phyloP scores from a whole-genome alignment of 1,140 invertebrate species.

The Drosophila murphyi region DNA sequence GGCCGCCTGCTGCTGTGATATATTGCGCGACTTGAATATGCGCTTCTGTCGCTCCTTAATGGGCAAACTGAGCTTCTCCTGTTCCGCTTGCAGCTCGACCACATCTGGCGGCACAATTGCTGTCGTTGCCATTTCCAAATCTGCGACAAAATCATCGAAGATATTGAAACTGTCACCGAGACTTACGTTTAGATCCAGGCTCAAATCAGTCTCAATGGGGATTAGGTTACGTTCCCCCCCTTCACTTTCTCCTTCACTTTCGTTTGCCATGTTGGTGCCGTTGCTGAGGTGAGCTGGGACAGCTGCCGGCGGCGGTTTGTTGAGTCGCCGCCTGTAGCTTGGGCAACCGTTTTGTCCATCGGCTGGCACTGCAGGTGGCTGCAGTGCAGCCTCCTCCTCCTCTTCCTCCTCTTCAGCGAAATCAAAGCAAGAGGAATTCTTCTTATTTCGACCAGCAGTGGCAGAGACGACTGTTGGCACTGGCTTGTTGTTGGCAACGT shows the following conservation, averaged over 20 bases:
- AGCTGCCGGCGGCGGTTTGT: background rate
- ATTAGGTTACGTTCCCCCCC: background rate
- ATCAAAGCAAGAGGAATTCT: conserved; percentile 61
- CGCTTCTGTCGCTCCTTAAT: conserved; percentile 79
- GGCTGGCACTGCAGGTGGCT: background rate
- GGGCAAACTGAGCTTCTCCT: conserved; percentile 50
- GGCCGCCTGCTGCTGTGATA: conserved; percentile 31
- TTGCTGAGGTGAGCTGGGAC: background rate
- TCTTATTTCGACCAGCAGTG: too few species aligned
- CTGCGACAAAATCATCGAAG: too few species aligned
- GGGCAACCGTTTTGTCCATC: conserved; percentile 19
- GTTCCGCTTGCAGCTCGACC: background rate
- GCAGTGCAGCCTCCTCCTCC: conserved; percentile 3
- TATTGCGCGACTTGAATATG: conserved; percentile 79
- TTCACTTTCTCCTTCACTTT: background rate
- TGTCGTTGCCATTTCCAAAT: too few species aligned
- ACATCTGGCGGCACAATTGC: background rate
- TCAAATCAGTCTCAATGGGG: too few species aligned
- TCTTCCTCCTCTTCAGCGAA: conserved; percentile 66
- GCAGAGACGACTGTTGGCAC: too few species aligned
- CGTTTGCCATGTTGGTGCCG: conserved; percentile 12
- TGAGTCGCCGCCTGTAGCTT: conserved; percentile 30
- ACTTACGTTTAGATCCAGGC: too few species aligned
- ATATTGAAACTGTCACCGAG: too few species aligned
- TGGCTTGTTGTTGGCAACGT: background rate